Evolutionary conservation across 2,113 vertebrate genomes (phyloP), one percentile per base, ranked within the genome.

Genomic region (Rhinogobius similis): DNA sequence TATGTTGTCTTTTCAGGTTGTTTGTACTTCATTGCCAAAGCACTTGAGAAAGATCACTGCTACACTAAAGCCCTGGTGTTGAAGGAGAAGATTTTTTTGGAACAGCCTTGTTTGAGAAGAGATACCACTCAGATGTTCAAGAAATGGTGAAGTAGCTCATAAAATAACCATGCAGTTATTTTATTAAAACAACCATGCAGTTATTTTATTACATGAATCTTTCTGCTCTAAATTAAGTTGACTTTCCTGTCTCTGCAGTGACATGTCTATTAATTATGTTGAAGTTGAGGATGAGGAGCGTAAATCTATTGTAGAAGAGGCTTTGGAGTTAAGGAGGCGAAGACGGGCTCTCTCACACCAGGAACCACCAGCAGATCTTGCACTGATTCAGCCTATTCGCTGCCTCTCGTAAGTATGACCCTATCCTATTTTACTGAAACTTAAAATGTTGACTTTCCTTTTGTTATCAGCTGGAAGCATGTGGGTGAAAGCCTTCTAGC

Each of bases 11-110:
- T 74, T 41, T 39, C 84, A 98, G 98, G 94, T 0, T 99, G 98
- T 84, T 90, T 99, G 72, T 97, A 98, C 86, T 97, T 96, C 59
- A 98, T 99, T 80, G 95, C 96, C 81, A 99, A 98, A 91, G 96
- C 97, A 21, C 75, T 99, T 73, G 95, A 98, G 87, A 96, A 94
- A 83, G 98, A 99, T 71, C 94, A 94, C 71, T 94, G 92, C 0
- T 99, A 98, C 87, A 95, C 95, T 81, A 99, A 98, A 88, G 97
- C 95, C 3, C 85, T 98, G 65, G 97, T 98, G 78, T 88, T 99
- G 70, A 99, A 97, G 86, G 96, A 99, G 88, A 96, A 93, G 86
- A 99, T 99, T 66, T 98, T 98, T 68, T 84, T 96, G 79, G 97
- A 99, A 82, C 97, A 99, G 75, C 96, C 98, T 5, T 95, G 95